These are phyloP conservation scores for Tribolium madens DNA, from an alignment of 1,140 invertebrate species.

Conservation along the genomic window DNA sequence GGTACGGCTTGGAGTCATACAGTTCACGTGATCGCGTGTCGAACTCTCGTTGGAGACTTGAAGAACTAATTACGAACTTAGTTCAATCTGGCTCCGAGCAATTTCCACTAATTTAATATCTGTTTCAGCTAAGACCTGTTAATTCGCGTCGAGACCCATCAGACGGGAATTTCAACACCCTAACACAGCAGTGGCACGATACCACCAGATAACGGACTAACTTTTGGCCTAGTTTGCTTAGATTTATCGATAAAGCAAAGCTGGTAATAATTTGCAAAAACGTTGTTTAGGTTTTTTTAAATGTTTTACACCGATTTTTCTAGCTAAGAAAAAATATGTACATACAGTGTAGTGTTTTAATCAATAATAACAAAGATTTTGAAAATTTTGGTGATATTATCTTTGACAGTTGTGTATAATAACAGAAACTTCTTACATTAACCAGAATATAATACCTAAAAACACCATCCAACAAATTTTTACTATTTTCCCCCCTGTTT, in stretches of 20 bases:
- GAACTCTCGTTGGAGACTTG: conserved; percentile 48
- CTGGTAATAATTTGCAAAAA: too few species aligned
- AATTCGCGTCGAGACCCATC: conserved; percentile 4
- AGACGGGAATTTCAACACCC: neutral
- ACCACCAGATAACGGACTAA: neutral
- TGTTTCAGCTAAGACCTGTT: conserved; percentile 39
- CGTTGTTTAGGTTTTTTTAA: too few species aligned
- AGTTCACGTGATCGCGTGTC: conserved; percentile 53
- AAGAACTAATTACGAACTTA: conserved; percentile 52
- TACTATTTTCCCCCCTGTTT: too few species aligned
- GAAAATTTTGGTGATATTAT: too few species aligned
- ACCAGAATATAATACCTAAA: too few species aligned
- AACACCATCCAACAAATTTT: too few species aligned
- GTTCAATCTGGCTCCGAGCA: conserved; percentile 47
- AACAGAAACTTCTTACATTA: too few species aligned
- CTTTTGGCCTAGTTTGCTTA: neutral
- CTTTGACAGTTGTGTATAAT: too few species aligned
- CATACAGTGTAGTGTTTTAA: too few species aligned
- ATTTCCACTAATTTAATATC: conserved; percentile 52
- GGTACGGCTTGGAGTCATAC: conserved; percentile 37
- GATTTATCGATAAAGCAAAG: neutral
- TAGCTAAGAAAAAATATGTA: too few species aligned
- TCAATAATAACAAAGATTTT: too few species aligned
- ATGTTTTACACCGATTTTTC: too few species aligned
- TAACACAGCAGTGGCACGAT: neutral